A percentile compares a stretch with the other conserved stretches of the same genome.
Conservation (phyloP, 2,888 invertebrate species). For the Napeogenes inachia region DNA sequence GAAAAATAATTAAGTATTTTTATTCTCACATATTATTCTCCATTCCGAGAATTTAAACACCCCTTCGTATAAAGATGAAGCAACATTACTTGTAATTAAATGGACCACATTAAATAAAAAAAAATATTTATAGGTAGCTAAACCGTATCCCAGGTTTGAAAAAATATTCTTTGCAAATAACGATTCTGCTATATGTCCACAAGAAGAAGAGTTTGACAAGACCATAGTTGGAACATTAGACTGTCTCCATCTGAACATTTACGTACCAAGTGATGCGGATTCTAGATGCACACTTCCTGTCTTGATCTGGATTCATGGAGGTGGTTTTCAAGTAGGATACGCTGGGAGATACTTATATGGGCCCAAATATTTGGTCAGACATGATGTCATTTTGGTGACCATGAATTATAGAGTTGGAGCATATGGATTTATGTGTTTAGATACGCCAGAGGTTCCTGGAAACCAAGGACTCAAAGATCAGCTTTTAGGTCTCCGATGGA, state of each 20-base stretch:
- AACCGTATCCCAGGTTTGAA: slow-evolving; percentile 38
- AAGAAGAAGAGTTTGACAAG: slow-evolving; percentile 37
- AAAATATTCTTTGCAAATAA: slow-evolving; percentile 44
- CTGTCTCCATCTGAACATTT: slow-evolving; percentile 80
- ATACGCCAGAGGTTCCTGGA: slow-evolving; percentile 46
- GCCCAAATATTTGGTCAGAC: slow-evolving; percentile 44
- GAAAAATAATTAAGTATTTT: too few species aligned
- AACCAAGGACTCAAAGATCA: slow-evolving; percentile 61
- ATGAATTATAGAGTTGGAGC: slow-evolving; percentile 54
- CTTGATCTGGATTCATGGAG: slow-evolving; percentile 58
- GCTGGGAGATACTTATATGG: slow-evolving; percentile 41
- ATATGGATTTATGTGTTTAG: slow-evolving; percentile 57
- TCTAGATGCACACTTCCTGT: slow-evolving; percentile 41
- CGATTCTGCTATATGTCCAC: slow-evolving; percentile 46
- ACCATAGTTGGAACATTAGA: slow-evolving; percentile 58
- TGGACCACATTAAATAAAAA: too few species aligned
- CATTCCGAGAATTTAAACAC: too few species aligned
- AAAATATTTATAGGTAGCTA: slow-evolving; percentile 39
- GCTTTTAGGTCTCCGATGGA: slow-evolving; percentile 48
- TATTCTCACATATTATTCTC: too few species aligned
- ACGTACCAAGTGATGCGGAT: slow-evolving; percentile 58
- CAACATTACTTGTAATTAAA: too few species aligned
- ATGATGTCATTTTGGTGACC: slow-evolving; percentile 50
- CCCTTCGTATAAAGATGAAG: too few species aligned
- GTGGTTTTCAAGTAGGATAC: slow-evolving; percentile 48